phyloP scores from a whole-genome alignment of 1,140 invertebrate species.

The Pseudobourletiella spinata region DNA sequence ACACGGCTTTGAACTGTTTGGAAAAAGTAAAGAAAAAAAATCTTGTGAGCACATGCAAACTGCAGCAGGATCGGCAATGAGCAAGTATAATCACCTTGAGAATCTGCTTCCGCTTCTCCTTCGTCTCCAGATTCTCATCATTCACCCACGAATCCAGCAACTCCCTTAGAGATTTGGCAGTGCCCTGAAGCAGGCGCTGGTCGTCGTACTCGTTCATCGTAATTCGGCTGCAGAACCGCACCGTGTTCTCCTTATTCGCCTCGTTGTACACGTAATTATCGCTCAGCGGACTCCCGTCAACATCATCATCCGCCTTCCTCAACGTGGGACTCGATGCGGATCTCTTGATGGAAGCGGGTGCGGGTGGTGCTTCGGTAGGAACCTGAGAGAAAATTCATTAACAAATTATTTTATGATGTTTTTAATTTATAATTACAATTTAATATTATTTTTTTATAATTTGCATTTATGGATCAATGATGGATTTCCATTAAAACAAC shows the following conservation, averaged over 20 bases:
- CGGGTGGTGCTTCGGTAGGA: too few relatives aligned
- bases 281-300: background rate
- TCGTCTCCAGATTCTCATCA: conserved; percentile 14
- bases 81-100: too few relatives aligned
- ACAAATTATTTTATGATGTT: background rate
- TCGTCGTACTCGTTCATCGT: conserved; percentile 29
- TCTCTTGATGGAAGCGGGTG: background rate
- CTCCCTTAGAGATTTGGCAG: conserved; percentile 18
- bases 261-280: background rate
- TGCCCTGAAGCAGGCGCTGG: conserved; percentile 26
- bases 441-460: background rate
- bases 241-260: conserved; percentile 16
- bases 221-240: conserved; percentile 25
- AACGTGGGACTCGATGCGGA: background rate
- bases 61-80: background rate
- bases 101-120: conserved; percentile 20
- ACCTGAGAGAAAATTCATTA: background rate
- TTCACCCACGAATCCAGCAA: conserved; percentile 13
- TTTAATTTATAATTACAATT: background rate
- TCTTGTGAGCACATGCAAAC: background rate
- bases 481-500: too few relatives aligned
- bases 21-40: too few relatives aligned
- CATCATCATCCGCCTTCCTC: background rate
- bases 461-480: background rate
- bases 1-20: conserved; percentile 23